Percentiles rank a stretch among this genome's conserved stretches.
Conservation (phyloP, 2,888 invertebrate species). For the Amorpha juglandis region DNA sequence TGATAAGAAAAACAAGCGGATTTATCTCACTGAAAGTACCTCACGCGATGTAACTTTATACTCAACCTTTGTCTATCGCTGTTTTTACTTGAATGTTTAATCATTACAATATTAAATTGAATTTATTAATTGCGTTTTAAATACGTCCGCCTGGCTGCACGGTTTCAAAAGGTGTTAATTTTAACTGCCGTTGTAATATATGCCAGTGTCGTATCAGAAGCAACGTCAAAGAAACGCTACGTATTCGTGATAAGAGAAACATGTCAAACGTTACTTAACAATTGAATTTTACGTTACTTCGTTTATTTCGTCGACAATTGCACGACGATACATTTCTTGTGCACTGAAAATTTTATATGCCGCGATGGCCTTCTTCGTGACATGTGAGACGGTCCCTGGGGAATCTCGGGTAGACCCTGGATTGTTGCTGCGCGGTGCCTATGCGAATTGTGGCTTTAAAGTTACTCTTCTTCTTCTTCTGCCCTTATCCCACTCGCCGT, state of each 20-base stretch:
- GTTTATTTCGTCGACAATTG: not conserved
- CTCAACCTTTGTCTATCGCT: conserved; percentile 9
- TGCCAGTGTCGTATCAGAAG: conserved; percentile 18
- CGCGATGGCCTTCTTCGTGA: too few species aligned
- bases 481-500: too few species aligned
- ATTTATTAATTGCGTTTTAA: not conserved
- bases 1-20: conserved; percentile 78
- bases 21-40: conserved; percentile 58
- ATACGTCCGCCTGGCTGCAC: conserved; percentile 9
- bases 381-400: too few species aligned
- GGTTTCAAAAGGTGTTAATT: conserved; percentile 20
- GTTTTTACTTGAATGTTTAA: conserved; percentile 5
- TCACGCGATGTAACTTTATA: conserved; percentile 10
- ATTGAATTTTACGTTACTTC: conserved; percentile 25
- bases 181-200: conserved; percentile 17
- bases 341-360: not conserved
- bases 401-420: too few species aligned
- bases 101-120: conserved; percentile 16
- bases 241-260: conserved; percentile 26
- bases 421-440: too few species aligned
- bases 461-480: too few species aligned
- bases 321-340: not conserved
- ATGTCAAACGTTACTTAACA: conserved; percentile 25
- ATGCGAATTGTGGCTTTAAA: too few species aligned
- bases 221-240: conserved; percentile 23